Evolutionary conservation across 2,888 invertebrate species (phyloP).

Genomic region (Ferrisia virgata): DNA sequence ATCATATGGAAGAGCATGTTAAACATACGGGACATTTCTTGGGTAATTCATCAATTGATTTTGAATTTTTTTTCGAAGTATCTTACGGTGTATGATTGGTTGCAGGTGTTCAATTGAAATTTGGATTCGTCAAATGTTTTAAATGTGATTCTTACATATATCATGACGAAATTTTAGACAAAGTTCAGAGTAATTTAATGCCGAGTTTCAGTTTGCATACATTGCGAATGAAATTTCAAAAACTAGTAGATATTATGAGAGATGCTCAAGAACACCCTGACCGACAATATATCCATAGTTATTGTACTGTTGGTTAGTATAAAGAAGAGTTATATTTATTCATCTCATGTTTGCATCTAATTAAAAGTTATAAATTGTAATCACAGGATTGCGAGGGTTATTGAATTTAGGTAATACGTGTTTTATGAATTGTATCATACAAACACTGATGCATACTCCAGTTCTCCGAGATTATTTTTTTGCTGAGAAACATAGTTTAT

Average conservation of each 20-base stretch:
- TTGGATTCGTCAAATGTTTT: conserved; percentile 86
- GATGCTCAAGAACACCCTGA: conserved; percentile 42
- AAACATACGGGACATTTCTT: conserved; percentile 76
- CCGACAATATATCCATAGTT: conserved; percentile 32
- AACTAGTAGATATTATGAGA: conserved; percentile 33
- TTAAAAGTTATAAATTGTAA: conserved; percentile 39
- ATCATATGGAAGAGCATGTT: conserved; percentile 84
- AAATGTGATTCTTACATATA: conserved; percentile 84
- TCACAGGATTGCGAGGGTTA: conserved; percentile 77
- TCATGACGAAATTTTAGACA: conserved; percentile 56
- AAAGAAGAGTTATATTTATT: not conserved
- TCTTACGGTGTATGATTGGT: conserved; percentile 22
- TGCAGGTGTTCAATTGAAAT: conserved; percentile 76
- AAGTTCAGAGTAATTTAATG: conserved; percentile 53
- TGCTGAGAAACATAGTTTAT: conserved; percentile 65
- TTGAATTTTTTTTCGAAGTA: not conserved
- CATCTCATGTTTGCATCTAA: not conserved
- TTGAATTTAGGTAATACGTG: conserved; percentile 96
- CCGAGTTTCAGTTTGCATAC: conserved; percentile 49
- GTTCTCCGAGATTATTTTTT: conserved; percentile 92
- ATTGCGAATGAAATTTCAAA: conserved; percentile 34
- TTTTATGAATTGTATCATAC: conserved; percentile 96
- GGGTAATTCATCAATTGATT: conserved; percentile 53
- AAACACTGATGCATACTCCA: conserved; percentile 91
- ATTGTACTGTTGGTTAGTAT: conserved; percentile 35